phyloP scores from a whole-genome alignment of 2,113 vertebrate genomes.

The Eonycteris spelaea region DNA sequence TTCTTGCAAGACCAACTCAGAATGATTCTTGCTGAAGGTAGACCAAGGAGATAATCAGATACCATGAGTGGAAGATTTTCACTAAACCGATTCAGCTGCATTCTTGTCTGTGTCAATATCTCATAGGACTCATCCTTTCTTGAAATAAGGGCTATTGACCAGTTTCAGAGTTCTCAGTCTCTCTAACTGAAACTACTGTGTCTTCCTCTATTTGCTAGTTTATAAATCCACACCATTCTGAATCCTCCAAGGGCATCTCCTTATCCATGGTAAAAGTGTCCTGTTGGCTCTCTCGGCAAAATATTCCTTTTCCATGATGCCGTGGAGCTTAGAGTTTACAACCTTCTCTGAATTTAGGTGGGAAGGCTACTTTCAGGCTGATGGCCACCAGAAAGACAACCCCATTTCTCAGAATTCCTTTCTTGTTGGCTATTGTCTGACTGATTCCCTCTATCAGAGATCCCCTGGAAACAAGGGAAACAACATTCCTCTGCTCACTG shows the following conservation, averaged over 20 bases:
- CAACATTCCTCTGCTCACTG: background rate
- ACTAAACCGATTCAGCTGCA: background rate
- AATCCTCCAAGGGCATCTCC: background rate
- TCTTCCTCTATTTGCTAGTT: background rate
- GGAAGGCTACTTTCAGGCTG: background rate
- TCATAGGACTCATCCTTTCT: background rate
- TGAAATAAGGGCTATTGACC: background rate
- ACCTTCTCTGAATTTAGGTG: background rate
- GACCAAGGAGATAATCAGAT: background rate
- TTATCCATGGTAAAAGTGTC: background rate
- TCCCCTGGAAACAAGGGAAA: background rate
- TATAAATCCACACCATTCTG: background rate
- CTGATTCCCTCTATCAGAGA: slow-evolving; percentile 32
- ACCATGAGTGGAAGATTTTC: background rate
- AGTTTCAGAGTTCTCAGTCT: background rate
- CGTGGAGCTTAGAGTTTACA: background rate
- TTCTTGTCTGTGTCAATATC: background rate
- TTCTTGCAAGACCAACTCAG: background rate
- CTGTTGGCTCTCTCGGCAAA: background rate
- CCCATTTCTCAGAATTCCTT: slow-evolving; percentile 17
- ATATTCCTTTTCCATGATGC: background rate
- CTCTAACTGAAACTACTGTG: background rate
- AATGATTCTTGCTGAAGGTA: background rate
- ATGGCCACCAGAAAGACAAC: slow-evolving; percentile 17
- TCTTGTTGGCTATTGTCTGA: background rate